Evolutionary conservation across 1,140 invertebrate genomes (phyloP).

Genomic region (Drosophila nigromelanica): DNA sequence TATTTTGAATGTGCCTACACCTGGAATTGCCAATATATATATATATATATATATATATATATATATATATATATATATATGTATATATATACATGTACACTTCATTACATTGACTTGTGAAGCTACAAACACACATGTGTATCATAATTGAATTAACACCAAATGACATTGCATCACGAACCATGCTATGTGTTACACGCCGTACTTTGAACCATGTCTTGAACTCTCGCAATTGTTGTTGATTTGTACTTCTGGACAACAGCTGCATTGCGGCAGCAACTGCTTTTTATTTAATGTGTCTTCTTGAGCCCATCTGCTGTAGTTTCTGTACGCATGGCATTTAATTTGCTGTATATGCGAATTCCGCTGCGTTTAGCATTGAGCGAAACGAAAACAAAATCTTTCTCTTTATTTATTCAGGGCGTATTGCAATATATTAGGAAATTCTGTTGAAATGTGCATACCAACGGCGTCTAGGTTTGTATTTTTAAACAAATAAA

Average conservation of each 20-base stretch:
- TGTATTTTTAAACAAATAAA: constrained; percentile 57
- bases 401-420: constrained; percentile 75
- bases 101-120: background rate
- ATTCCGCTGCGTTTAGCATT: constrained; percentile 5
- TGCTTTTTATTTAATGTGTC: background rate
- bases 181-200: background rate
- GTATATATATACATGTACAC: background rate
- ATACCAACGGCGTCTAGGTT: constrained; percentile 78
- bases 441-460: constrained; percentile 84
- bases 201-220: background rate
- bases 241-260: constrained; percentile 11
- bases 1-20: no score
- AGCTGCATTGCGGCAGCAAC: background rate
- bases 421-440: constrained; percentile 83
- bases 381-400: constrained; percentile 47
- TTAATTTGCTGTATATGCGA: constrained; percentile 16
- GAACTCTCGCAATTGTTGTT: constrained; percentile 8
- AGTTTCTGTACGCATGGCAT: constrained; percentile 13
- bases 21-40: no score
- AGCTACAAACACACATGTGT: background rate
- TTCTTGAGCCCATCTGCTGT: background rate
- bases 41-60: no score
- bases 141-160: background rate
- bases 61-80: no score
- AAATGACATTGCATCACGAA: constrained; percentile 11